These are phyloP conservation scores for Rhagophthalmus giganteus DNA, from an alignment of 2,888 invertebrate species.

Conservation along the genomic window DNA sequence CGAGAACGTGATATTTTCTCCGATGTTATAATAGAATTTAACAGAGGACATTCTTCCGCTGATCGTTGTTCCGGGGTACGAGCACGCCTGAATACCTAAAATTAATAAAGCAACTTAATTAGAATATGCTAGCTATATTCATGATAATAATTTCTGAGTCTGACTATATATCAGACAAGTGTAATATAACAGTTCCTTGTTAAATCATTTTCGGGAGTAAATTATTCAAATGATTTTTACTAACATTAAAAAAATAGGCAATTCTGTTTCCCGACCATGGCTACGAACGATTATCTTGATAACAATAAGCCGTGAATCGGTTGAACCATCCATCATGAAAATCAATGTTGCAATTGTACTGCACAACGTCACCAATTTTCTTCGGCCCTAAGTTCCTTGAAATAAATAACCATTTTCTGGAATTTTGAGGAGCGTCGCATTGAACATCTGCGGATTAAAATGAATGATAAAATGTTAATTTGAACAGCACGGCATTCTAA, in stretches of 20 bases:
- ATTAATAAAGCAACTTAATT: no score
- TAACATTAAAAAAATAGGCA: no score
- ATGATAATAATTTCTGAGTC: no score
- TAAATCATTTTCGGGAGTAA: no score
- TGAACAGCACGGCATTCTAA: no score
- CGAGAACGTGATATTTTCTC: slow-evolving; percentile 81
- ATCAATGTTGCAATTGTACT: slow-evolving; percentile 85
- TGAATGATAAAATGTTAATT: no score
- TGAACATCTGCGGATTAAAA: no score
- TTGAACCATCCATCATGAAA: slow-evolving; percentile 87
- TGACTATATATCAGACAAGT: no score
- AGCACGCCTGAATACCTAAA: slow-evolving; percentile 69
- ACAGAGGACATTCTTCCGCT: slow-evolving; percentile 84
- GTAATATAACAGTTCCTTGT: no score
- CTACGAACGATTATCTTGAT: slow-evolving; percentile 85
- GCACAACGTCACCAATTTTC: slow-evolving; percentile 82
- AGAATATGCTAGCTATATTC: no score
- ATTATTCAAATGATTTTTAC: no score
- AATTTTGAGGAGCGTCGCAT: slow-evolving; percentile 72
- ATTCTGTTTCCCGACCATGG: slow-evolving; percentile 88
- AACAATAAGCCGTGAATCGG: slow-evolving; percentile 89
- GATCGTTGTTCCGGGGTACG: slow-evolving; percentile 84
- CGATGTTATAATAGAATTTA: slow-evolving; percentile 86
- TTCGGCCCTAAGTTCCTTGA: slow-evolving; percentile 76
- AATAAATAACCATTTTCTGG: slow-evolving; percentile 80